These are phyloP conservation scores for Rhincodon typus DNA, from an alignment of 2,797 vertebrate species.

Conservation along the genomic window DNA sequence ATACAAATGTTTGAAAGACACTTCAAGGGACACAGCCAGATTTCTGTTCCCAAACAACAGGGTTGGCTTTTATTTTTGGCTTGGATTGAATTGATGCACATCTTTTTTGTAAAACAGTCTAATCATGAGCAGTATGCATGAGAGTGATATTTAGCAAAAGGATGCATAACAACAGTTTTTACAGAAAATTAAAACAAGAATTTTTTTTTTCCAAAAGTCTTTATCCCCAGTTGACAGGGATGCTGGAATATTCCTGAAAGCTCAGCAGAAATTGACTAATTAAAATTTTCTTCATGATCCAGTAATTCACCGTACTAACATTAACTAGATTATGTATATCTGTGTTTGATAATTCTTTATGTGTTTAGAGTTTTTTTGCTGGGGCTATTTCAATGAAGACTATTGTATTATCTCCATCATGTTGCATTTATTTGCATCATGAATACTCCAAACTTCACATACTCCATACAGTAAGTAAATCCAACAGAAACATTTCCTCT, in stretches of 20 bases:
- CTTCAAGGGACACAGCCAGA: conserved; percentile 26
- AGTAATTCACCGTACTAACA: background rate
- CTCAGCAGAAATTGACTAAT: background rate
- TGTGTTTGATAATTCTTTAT: conserved; percentile 2
- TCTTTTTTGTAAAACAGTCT: background rate
- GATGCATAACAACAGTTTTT: background rate
- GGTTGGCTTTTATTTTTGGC: background rate
- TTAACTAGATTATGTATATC: background rate
- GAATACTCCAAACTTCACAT: background rate
- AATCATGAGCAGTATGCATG: background rate
- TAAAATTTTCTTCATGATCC: conserved; percentile 14
- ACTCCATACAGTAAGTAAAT: background rate
- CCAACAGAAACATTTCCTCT: background rate
- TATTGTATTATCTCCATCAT: background rate
- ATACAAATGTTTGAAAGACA: background rate
- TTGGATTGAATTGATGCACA: background rate
- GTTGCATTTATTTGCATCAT: conserved; percentile 1
- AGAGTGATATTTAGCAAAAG: background rate
- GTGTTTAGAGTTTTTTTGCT: background rate
- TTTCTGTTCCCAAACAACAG: background rate
- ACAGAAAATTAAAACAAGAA: background rate
- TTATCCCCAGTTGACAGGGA: conserved; percentile 4
- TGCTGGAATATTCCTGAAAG: background rate
- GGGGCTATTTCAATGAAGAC: conserved; percentile 3
- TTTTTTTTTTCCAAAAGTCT: background rate